phyloP scores from a whole-genome alignment of 1,140 invertebrate genomes.

The Ooceraea biroi region DNA sequence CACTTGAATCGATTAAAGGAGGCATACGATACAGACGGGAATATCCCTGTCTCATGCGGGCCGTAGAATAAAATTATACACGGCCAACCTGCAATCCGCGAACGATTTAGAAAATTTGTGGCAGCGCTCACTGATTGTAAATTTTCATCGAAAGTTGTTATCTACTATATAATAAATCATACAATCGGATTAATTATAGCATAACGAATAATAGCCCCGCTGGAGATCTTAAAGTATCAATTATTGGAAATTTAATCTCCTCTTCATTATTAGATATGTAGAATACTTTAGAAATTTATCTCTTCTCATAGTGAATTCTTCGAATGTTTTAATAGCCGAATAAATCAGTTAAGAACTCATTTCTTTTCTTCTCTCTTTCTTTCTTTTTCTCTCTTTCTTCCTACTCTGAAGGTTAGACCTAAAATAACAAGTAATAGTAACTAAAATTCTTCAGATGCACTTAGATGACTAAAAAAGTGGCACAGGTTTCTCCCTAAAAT shows the following conservation, averaged over 20 bases:
- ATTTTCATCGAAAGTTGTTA: not conserved
- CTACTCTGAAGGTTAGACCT: not conserved
- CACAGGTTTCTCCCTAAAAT: not conserved
- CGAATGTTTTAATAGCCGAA: not conserved
- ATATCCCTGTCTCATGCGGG: not conserved
- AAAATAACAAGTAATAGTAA: conserved; percentile 1
- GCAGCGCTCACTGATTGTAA: not conserved
- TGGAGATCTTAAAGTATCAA: not conserved
- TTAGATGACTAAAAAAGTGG: not conserved
- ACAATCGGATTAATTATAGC: not conserved
- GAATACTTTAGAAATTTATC: not conserved
- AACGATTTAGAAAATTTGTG: not conserved
- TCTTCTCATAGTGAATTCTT: not conserved
- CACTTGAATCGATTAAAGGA: conserved; percentile 53
- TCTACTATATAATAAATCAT: not conserved
- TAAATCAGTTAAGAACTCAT: not conserved
- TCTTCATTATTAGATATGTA: not conserved
- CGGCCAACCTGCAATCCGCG: not conserved
- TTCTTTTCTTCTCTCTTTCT: not conserved
- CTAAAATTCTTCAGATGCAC: not conserved
- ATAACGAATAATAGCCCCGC: not conserved
- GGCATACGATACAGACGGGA: not conserved
- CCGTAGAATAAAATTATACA: conserved; percentile 28
- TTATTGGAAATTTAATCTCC: not conserved
- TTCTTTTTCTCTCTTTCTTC: not conserved